Evolutionary conservation across 2,888 invertebrate genomes (phyloP), one percentile per base, ranked within the genome.

Genomic region (Blera fallax): DNA sequence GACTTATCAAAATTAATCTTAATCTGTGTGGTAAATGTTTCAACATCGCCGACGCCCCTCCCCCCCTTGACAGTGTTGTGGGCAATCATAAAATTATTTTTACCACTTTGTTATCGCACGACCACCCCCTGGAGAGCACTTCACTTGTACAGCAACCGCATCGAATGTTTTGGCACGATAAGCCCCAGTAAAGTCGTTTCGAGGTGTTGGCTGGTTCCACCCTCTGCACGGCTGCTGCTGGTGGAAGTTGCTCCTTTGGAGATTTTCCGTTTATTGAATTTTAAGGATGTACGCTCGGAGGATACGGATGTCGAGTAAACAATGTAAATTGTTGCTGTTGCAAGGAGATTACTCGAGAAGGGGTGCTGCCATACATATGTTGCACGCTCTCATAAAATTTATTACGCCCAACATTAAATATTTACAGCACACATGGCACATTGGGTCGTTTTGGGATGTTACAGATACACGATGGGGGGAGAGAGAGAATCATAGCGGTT

Each of bases 1-100:
- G 34, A 69, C 50, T 77, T 81, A 67, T 81, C 81, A 72, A 85
- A 85, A 77, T 85, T 64, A 81, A 85, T 85, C 80, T 81, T 62
- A 85, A 85, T 85, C 81, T 81, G 70, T 69, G 76, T 58, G 73
- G 84, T 70, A 76, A 80, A 85, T 43, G 80, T 65, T 84, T 78
- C 58, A 64, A 8, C 16, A 8, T 50, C 60, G 34, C 40, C 60
- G 3, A 32, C 45, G 4, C 40, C 45, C 48, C 54, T 62, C 54
- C 32, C 10, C 14, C 7, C 58, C 48, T 24, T 70, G 85, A 85
- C 81, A 85, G 77, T 77, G 76, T 85, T 85, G 85, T 72, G 85
- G 77, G 85, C 45, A 81, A 80, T 85, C 85, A 85, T 85, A 85
- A 85, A 85, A 85, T 81, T 72, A 85, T 81, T 79, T 85, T 85